Conservation (phyloP, 2,888 invertebrate genomes). For the Scrobipalpa atriplicella region DNA sequence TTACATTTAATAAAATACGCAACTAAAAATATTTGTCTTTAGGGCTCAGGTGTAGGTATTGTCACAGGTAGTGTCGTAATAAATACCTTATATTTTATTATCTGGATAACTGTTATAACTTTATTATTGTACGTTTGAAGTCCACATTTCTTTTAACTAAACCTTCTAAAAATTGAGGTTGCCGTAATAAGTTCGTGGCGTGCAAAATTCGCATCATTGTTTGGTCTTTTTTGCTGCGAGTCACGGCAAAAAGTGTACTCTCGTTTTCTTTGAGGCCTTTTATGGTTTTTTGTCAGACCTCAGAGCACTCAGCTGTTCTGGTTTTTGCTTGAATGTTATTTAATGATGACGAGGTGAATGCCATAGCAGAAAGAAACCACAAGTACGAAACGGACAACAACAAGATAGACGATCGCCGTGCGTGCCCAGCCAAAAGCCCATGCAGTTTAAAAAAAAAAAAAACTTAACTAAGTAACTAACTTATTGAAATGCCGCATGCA, state of each 20-base stretch:
- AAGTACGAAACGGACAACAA: too few species aligned
- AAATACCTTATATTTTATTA: too few species aligned
- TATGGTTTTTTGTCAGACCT: conserved; percentile 27
- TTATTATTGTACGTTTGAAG: background rate
- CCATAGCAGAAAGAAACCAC: background rate
- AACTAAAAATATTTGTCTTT: too few species aligned
- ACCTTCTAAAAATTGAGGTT: conserved; percentile 11
- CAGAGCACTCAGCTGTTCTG: conserved; percentile 22
- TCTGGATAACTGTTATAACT: too few species aligned
- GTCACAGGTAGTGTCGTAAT: too few species aligned
- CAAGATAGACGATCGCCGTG: too few species aligned
- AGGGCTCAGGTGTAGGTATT: too few species aligned
- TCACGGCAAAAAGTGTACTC: conserved; percentile 35
- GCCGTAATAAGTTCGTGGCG: conserved; percentile 17
- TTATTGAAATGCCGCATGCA: too few species aligned
- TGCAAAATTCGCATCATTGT: conserved; percentile 26
- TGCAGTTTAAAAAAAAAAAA: too few species aligned
- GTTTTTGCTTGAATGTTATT: conserved; percentile 10
- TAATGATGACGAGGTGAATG: background rate
- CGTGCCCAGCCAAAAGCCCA: too few species aligned
- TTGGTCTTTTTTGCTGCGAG: conserved; percentile 7
- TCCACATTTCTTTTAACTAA: background rate
- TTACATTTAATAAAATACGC: too few species aligned
- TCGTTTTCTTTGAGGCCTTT: conserved; percentile 36
- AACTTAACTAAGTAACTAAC: too few species aligned